A percentile compares a stretch with the other conserved stretches of the same genome.
Evolutionary conservation across 2,113 vertebrate genomes (phyloP).

Genomic region (Reinhardtius hippoglossoides): DNA sequence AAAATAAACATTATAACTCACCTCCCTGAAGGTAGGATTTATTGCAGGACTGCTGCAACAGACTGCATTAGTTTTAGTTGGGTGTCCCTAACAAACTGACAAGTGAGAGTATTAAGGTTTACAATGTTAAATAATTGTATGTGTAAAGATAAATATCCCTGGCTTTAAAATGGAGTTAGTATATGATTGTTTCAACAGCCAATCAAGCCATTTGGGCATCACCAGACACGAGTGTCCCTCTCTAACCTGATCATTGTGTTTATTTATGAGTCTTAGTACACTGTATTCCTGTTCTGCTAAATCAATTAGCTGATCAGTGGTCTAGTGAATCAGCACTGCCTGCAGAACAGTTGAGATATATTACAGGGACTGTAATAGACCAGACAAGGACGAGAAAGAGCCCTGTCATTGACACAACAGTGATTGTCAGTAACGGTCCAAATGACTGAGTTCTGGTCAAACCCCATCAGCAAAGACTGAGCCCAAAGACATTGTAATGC

Average conservation of each 20-base stretch:
- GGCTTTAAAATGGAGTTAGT: background rate
- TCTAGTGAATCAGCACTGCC: background rate
- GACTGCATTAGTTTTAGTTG: too few relatives aligned
- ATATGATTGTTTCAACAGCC: background rate
- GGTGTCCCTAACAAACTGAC: background rate
- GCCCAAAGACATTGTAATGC: background rate
- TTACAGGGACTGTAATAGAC: constrained; percentile 43
- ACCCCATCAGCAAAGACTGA: constrained; percentile 7
- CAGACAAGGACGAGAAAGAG: constrained; percentile 37
- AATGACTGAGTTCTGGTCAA: constrained; percentile 26
- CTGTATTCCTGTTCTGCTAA: constrained; percentile 1
- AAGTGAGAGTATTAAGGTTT: background rate
- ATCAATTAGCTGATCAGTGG: constrained; percentile 41
- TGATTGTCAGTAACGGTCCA: constrained; percentile 48
- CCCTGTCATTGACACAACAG: constrained; percentile 46
- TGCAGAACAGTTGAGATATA: constrained; percentile 28
- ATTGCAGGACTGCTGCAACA: too few relatives aligned
- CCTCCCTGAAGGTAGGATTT: background rate
- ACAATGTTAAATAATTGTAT: background rate
- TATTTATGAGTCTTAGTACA: background rate
- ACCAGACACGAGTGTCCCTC: background rate
- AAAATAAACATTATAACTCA: background rate
- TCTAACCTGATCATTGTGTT: background rate
- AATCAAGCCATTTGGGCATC: background rate
- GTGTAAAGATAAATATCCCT: background rate